Evolutionary conservation across 1,140 invertebrate species (phyloP), one percentile per base, ranked within the genome.

Genomic region (Tetramorium simillimum): DNA sequence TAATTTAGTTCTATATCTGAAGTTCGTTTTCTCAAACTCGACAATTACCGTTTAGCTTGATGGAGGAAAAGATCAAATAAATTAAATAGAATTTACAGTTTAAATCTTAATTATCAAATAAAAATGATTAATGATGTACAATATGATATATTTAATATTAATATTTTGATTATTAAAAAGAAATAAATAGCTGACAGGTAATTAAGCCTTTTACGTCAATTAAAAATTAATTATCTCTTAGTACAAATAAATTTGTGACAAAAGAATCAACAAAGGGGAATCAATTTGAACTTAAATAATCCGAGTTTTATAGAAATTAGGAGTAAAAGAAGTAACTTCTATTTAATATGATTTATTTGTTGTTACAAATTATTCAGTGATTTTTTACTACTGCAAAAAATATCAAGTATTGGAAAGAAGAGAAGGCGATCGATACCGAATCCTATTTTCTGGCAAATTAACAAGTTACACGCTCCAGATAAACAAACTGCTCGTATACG

Each of bases 401-500:
- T 24, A 56, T 75, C 51, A 33, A 33, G 33, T 10, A 58, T 75
- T 56, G 28, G n/a, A 43, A 18, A 33, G 28, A 40, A 24, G 12
- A 24, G 7, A 40, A 14, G 21, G 4, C 33, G 12, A 3, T 58
- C 72, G 37, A 72, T 43, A 58, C 7, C 33, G n/a, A 51, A 73
- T 37, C 12, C 33, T 73, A 7, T 24, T n/a, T 40, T 40, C n/a
- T 75, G 72, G 53, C 72, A 75, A 18, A 75, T 75, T 58, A 75
- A 75, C 75, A 78, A 46, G 62, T 40, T 12, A 67, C 14, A 16
- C 12, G 60, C 18, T 80, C 28, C 62, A 24, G 21, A 40, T 40
- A 40, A 81, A 80, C 60, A 80, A 80, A 67, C 63, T 21, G 40
- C 24, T 40, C 14, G 28, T 51, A n/a, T 37, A 65, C 18, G 24